Evolutionary conservation across 2,888 invertebrate genomes (phyloP), one percentile per base, ranked within the genome.

Genomic region (Dryobota labecula): DNA sequence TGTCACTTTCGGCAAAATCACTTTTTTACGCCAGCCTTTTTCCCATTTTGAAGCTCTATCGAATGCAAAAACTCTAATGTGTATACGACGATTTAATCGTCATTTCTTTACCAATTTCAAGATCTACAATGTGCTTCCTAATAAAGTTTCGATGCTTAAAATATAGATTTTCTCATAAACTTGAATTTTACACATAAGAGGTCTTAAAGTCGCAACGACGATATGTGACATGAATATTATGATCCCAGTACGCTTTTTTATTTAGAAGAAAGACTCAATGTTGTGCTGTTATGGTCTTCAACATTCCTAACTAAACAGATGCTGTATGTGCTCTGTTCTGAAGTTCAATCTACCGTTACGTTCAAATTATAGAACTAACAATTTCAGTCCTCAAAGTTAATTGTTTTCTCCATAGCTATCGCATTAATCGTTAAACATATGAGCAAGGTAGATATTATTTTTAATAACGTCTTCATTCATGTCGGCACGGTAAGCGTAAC

Each of bases 381-480:
- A 54, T 56, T 76, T 72, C 45, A 71, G 77, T 75, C 36, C 49
- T 64, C 68, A n/a, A 33, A 64, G 64, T 70, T 76, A 83, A 83
- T 85, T 83, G 62, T 83, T 80, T 83, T 85, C 70, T 56, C 72
- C 70, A 56, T 63, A 24, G 41, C 62, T 51, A 66, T 58, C 7
- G 45, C 53, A 30, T 73, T 72, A 60, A 76, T 69, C 53, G 54
- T 58, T 73, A 63, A 62, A 58, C 51, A 63, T 58, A 54, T 68
- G 70, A 61, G 53, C 49, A 62, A 49, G 74, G 72, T 83, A 80
- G 77, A 87, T 83, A 86, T 91, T 91, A 91, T 88, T 89, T 93
- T 92, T 91, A 92, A 92, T 93, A 90, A 90, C 86, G 80, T 86
- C 88, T 92, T 91, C 86, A 92, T 90, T 92, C 90, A 90, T 86